A percentile compares a stretch with the other conserved stretches of the same genome.
These are phyloP conservation scores for Ctena decussata DNA, from an alignment of 2,888 invertebrate genomes.

Conservation along the genomic window DNA sequence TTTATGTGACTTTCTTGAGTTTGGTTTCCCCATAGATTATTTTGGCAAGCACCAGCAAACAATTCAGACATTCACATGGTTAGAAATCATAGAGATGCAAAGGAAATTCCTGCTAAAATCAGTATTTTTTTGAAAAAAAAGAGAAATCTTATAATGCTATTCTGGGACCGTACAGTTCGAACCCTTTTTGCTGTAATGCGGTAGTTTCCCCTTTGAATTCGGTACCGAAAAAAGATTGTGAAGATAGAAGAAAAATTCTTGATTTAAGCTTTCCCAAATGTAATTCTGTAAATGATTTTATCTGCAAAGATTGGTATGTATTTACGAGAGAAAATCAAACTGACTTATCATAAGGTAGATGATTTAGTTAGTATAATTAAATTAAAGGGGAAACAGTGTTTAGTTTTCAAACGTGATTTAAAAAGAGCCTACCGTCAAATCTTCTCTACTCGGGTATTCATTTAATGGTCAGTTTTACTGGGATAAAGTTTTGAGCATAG, in stretches of 20 bases:
- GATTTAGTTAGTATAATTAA: too few species aligned
- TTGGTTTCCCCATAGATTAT: not conserved
- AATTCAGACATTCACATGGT: not conserved
- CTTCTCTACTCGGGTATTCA: too few species aligned
- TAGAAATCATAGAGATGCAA: not conserved
- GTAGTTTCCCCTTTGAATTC: conserved; percentile 5
- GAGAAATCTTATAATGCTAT: not conserved
- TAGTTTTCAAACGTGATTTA: too few species aligned
- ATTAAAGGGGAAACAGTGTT: too few species aligned
- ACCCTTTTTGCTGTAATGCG: not conserved
- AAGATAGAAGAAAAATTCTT: not conserved
- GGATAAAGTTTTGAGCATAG: too few species aligned
- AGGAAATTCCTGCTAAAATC: not conserved
- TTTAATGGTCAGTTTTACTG: too few species aligned
- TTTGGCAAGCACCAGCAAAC: too few species aligned
- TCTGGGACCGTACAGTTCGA: not conserved
- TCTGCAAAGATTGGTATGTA: too few species aligned
- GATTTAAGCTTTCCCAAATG: not conserved
- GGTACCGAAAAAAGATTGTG: not conserved
- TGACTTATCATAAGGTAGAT: too few species aligned
- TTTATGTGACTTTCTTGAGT: conserved; percentile 8
- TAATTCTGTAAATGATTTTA: not conserved
- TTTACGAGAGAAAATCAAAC: too few species aligned
- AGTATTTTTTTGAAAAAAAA: not conserved
- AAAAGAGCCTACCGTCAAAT: too few species aligned